phyloP scores from a whole-genome alignment of 2,797 vertebrate species.

The Onychomys arenicola region DNA sequence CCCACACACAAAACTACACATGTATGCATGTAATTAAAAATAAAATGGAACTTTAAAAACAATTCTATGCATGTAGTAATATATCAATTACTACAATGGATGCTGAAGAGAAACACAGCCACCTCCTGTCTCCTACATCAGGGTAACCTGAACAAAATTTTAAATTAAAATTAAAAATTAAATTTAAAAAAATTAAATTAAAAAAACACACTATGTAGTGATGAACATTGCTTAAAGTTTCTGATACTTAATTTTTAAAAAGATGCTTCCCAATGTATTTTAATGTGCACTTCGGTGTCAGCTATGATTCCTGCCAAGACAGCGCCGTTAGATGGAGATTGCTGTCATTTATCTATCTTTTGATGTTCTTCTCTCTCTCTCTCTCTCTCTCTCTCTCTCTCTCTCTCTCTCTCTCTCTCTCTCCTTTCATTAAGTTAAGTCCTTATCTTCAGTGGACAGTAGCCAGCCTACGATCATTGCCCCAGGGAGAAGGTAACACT shows the following conservation, averaged over 20 bases:
- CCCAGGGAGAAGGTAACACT: background rate
- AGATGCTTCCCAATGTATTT: background rate
- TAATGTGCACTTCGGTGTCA: background rate
- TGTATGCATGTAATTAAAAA: background rate
- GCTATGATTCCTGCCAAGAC: background rate
- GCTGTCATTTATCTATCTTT: background rate
- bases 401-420: no score
- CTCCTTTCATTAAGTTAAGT: slow-evolving; percentile 22
- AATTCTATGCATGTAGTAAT: background rate
- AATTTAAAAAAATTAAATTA: background rate
- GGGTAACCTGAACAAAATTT: background rate
- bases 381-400: no score
- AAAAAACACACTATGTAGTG: background rate
- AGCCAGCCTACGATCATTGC: background rate
- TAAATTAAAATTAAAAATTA: background rate
- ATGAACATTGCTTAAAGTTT: background rate
- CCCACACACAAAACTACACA: background rate
- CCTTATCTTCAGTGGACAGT: slow-evolving; percentile 21
- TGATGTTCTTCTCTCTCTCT: background rate
- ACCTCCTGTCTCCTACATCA: background rate
- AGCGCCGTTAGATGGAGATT: background rate
- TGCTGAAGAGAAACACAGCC: background rate
- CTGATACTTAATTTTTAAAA: background rate
- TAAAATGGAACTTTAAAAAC: background rate
- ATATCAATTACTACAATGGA: background rate